A percentile compares a stretch with the other conserved stretches of the same genome.
These are phyloP conservation scores for Helarctos malayanus DNA, from an alignment of 2,797 vertebrate genomes.

Conservation along the genomic window DNA sequence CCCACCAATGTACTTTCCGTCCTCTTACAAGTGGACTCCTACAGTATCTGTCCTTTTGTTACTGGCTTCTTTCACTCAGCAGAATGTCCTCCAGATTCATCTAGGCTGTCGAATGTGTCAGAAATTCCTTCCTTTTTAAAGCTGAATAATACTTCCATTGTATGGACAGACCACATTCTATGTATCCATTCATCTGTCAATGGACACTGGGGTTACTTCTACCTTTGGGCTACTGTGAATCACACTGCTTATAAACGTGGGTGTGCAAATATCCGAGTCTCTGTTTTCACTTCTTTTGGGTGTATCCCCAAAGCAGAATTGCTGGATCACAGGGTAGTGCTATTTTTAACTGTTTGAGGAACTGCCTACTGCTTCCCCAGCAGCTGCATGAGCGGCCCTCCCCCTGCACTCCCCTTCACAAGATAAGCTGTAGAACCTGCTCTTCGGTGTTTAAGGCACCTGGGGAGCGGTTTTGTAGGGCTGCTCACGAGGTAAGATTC, in stretches of 20 bases:
- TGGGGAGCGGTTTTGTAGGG: neutral
- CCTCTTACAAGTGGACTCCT: neutral
- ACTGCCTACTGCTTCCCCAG: neutral
- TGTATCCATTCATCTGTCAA: neutral
- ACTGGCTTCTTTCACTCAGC: neutral
- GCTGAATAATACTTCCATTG: neutral
- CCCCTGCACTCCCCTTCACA: neutral
- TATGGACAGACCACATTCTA: neutral
- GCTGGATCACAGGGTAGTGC: neutral
- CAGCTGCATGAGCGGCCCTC: neutral
- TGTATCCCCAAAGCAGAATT: neutral
- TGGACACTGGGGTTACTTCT: neutral
- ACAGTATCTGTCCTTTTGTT: neutral
- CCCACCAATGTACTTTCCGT: neutral
- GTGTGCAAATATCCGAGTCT: neutral
- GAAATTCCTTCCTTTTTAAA: neutral
- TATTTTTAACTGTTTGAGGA: neutral
- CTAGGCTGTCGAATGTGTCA: neutral
- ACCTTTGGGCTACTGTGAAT: neutral
- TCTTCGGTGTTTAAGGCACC: neutral
- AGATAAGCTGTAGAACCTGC: neutral
- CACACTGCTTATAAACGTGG: neutral
- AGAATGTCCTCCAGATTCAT: neutral
- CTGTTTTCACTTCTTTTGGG: neutral
- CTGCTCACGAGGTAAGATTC: neutral